These are phyloP conservation scores for Novumbra hubbsi DNA, from an alignment of 2,797 vertebrate species.

Conservation along the genomic window DNA sequence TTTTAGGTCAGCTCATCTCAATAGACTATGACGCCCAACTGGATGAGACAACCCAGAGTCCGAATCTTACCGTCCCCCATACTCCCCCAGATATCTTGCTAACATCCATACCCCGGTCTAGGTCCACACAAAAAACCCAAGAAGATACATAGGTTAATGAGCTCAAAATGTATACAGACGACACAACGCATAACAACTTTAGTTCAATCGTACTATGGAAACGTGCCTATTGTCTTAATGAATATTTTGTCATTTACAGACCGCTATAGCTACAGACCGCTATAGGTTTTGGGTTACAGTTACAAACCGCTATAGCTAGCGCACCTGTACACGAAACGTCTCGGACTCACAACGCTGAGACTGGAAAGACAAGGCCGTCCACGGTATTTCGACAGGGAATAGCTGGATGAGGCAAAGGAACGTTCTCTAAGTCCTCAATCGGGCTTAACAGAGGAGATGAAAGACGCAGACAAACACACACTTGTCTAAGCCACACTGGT, in stretches of 20 bases:
- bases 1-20: not conserved
- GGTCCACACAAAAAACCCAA: not conserved
- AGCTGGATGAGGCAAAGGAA: not conserved
- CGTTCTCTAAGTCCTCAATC: not conserved
- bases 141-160: not conserved
- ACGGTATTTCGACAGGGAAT: not conserved
- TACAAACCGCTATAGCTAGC: not conserved
- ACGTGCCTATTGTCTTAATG: not conserved
- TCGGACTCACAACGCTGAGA: not conserved
- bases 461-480: not conserved
- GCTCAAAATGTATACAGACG: not conserved
- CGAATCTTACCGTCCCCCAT: too few species aligned
- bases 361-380: not conserved
- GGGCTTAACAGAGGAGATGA: not conserved
- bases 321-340: not conserved
- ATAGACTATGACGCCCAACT: not conserved
- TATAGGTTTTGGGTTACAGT: too few species aligned
- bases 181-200: too few species aligned
- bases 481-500: not conserved
- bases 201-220: too few species aligned
- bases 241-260: not conserved
- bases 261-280: too few species aligned
- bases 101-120: not conserved
- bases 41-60: not conserved
- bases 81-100: not conserved